phyloP scores from a whole-genome alignment of 2,888 invertebrate genomes.

The Epirrhoe tristata region DNA sequence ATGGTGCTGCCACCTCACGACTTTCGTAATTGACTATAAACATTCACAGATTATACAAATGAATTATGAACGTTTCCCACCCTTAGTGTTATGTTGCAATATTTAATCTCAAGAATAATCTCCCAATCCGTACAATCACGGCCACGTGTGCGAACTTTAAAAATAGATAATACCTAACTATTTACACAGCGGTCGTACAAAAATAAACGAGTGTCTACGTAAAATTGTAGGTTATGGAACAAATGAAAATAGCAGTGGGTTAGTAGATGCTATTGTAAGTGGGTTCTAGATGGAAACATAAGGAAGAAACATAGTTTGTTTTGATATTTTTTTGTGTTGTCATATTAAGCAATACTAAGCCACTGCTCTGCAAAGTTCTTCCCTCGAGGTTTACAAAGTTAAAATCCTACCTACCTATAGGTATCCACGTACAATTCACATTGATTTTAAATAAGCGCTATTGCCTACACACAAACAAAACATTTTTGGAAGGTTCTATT shows the following conservation, averaged over 20 bases:
- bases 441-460: no score
- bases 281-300: neutral
- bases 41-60: conserved; percentile 54
- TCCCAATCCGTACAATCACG: conserved; percentile 47
- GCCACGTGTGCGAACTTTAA: conserved; percentile 70
- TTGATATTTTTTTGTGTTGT: no score
- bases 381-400: no score
- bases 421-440: no score
- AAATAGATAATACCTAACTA: conserved; percentile 54
- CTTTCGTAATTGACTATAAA: conserved; percentile 48
- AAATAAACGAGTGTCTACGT: conserved; percentile 55
- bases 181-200: conserved; percentile 56
- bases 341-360: no score
- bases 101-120: conserved; percentile 60
- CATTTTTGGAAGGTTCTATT: conserved; percentile 18
- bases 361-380: no score
- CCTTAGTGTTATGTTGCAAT: conserved; percentile 50
- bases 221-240: conserved; percentile 49
- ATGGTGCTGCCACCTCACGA: conserved; percentile 50
- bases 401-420: no score
- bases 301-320: no score
- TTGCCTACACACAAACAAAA: no score
- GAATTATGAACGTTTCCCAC: conserved; percentile 54
- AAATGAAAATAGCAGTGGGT: conserved; percentile 32
- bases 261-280: conserved; percentile 12